Conservation (phyloP, 2,113 vertebrate genomes). For the Baryphthengus martii region DNA sequence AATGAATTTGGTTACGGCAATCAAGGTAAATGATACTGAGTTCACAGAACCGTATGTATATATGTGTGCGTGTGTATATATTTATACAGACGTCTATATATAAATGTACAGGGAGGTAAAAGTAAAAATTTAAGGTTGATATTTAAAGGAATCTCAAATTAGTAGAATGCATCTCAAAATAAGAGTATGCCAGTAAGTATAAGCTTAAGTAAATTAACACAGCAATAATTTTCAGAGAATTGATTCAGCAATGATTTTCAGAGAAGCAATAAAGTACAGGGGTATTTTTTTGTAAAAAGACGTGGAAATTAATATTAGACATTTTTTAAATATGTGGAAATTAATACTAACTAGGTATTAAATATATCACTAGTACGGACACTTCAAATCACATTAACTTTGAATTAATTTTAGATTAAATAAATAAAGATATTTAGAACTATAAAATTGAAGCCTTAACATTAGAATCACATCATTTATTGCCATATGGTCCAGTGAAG, state of each 20-base stretch:
- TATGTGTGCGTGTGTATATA: too few species aligned
- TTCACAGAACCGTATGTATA: neutral
- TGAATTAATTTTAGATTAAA: neutral
- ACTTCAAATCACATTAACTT: neutral
- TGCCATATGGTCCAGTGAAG: neutral
- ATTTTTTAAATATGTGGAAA: neutral
- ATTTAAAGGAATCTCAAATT: neutral
- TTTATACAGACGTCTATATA: neutral
- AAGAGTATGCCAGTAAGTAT: neutral
- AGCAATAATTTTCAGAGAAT: too few species aligned
- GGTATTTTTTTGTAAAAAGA: neutral
- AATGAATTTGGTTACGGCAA: neutral
- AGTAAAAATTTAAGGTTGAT: neutral
- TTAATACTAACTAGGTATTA: neutral
- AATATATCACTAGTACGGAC: neutral
- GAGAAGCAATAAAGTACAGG: neutral
- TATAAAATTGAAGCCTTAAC: neutral
- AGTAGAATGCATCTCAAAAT: neutral
- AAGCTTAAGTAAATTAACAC: neutral
- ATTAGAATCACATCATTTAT: neutral
- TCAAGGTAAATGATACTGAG: neutral
- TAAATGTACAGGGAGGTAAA: neutral
- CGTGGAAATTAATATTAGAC: neutral
- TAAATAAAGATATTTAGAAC: neutral
- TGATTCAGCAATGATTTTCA: neutral